Evolutionary conservation across 2,888 invertebrate species (phyloP), one percentile per base, ranked within the genome.

Genomic region (Podotricha telesiphe): DNA sequence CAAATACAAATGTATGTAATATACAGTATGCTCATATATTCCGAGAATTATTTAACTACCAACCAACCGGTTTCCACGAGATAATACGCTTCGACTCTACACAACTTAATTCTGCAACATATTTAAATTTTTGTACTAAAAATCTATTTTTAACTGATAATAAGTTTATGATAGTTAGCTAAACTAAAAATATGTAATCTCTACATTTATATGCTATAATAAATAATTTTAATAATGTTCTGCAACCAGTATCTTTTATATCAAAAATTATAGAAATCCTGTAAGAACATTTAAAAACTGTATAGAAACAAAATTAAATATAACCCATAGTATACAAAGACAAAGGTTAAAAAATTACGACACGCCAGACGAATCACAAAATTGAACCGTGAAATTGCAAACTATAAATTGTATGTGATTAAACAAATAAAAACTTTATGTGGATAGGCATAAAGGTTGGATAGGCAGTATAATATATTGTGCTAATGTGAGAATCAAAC

Each of bases 401-500:
- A 17, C 34, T 50, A 50, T 47, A 56, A 19, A 58, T 55, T 69
- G 48, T 45, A 59, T 45, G 19, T 51, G 17, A 63, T 47, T 70
- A 73, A 71, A 71, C 67, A 67, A 78, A 72, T 73, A 69, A 71
- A 71, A 69, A 71, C 70, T 75, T 78, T 77, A 79, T 70, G 42
- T 7, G 58, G 28, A 63, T 66, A 50, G 71, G 34, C 70, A 78
- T 78, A 78, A 67, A 71, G 74, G 67, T 73, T 66, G 73, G 63
- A 73, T 67, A 71, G 67, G 67, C 22, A 68, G 71, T 70, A 69
- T 68, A 42, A 37, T 62, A 71, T 63, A 65, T 67, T 66, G 68
- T 71, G 74, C 73, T 53, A 69, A 78, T 79, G 82, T 82, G 81
- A 82, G 80, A 84, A 82, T 75, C 78, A 79, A 75, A 75, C 76